These are phyloP conservation scores for Shargacucullia verbasci DNA, from an alignment of 2,888 invertebrate species.

Conservation along the genomic window DNA sequence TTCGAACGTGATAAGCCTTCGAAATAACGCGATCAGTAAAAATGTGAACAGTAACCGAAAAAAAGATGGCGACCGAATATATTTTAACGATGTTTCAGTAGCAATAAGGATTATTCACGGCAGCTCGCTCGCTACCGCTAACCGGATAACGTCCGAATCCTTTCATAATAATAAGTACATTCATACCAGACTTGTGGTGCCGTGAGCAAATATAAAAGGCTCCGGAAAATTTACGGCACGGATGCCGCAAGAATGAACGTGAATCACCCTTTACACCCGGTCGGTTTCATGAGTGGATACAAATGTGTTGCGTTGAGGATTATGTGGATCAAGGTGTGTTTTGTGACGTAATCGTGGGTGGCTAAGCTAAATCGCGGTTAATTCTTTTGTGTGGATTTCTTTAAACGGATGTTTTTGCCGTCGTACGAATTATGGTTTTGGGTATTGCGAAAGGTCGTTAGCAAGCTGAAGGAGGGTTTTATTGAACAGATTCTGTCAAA, in stretches of 20 bases:
- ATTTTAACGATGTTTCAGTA: background rate
- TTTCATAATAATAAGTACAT: constrained; percentile 31
- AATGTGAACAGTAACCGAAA: constrained; percentile 4
- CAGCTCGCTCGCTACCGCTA: constrained; percentile 1
- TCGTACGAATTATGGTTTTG: no score
- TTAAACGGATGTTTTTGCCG: background rate
- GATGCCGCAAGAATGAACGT: constrained; percentile 28
- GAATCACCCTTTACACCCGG: constrained; percentile 25
- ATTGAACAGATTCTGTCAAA: no score
- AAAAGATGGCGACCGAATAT: no score
- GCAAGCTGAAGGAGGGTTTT: no score
- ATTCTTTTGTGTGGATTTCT: constrained; percentile 16
- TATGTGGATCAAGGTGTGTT: constrained; percentile 16
- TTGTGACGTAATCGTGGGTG: constrained; percentile 27
- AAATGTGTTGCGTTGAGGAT: constrained; percentile 26
- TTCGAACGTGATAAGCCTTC: no score
- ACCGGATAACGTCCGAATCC: constrained; percentile 7
- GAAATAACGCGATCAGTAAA: no score
- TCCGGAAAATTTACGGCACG: constrained; percentile 25
- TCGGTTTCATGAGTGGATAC: constrained; percentile 8
- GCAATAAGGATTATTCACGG: constrained; percentile 14
- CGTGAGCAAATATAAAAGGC: constrained; percentile 32
- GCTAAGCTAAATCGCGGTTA: constrained; percentile 6
- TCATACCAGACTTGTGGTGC: constrained; percentile 6
- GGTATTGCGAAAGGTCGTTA: no score